Conservation (phyloP, 2,888 invertebrate species). For the Tipula lateralis region DNA sequence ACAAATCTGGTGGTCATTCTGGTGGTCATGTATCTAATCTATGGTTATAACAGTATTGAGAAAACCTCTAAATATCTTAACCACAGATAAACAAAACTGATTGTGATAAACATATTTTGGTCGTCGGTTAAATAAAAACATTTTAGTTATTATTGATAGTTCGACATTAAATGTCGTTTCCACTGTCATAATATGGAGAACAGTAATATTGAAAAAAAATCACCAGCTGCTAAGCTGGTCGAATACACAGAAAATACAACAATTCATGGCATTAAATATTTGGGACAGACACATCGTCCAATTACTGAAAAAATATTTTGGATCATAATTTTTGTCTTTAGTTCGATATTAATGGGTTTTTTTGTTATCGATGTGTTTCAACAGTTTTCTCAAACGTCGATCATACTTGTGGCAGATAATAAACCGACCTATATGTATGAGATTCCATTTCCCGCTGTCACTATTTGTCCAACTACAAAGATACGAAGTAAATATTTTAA, state of each 20-base stretch:
- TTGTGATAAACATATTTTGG: too few species aligned
- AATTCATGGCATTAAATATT: not conserved
- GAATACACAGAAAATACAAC: not conserved
- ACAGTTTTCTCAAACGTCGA: not conserved
- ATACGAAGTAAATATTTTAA: too few species aligned
- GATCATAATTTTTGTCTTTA: not conserved
- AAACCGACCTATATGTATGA: not conserved
- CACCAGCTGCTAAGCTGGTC: slow-evolving; percentile 42
- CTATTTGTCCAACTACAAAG: not conserved
- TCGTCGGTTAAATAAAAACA: too few species aligned
- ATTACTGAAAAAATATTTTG: not conserved
- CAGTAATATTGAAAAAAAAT: too few species aligned
- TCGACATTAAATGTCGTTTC: too few species aligned
- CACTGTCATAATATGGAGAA: too few species aligned
- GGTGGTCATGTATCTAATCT: too few species aligned
- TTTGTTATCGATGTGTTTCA: not conserved
- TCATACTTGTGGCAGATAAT: not conserved
- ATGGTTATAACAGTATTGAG: too few species aligned
- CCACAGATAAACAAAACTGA: too few species aligned
- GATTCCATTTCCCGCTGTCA: not conserved
- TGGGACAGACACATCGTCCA: not conserved
- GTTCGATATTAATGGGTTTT: not conserved
- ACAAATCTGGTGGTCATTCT: too few species aligned
- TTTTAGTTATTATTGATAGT: too few species aligned
- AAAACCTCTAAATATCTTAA: too few species aligned